These are phyloP conservation scores for Propithecus deckenii DNA, from an alignment of 2,797 vertebrate genomes.

Conservation along the genomic window DNA sequence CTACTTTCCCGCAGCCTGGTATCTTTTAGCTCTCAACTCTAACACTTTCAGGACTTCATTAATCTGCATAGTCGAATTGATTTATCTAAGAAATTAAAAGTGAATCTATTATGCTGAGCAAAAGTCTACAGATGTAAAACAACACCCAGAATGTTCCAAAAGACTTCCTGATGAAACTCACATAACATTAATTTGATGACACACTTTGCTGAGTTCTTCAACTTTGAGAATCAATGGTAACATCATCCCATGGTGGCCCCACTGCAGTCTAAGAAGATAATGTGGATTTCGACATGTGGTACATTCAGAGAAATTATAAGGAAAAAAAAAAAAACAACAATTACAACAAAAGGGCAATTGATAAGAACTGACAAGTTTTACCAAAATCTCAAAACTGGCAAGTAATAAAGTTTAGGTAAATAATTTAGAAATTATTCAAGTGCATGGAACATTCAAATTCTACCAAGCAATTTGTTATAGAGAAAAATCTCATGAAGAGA, in stretches of 20 bases:
- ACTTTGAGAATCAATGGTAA: neutral
- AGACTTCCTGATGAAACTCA: neutral
- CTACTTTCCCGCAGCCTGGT: neutral
- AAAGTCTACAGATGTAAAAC: neutral
- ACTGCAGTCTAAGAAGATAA: neutral
- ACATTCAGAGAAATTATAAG: neutral
- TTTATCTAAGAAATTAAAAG: neutral
- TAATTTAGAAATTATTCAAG: neutral
- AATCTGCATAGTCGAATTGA: neutral
- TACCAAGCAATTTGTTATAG: neutral
- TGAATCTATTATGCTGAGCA: neutral
- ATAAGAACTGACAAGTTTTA: neutral
- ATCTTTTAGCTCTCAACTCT: neutral
- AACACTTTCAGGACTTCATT: neutral
- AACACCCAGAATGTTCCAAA: neutral
- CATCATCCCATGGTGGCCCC: neutral
- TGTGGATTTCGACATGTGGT: neutral
- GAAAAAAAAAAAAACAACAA: neutral
- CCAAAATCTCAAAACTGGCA: conserved; percentile 15
- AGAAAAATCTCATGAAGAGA: conserved; percentile 10
- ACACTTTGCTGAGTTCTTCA: neutral
- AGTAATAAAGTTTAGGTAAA: neutral
- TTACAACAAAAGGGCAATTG: neutral
- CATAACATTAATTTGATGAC: neutral
- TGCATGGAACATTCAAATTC: conserved; percentile 19